A percentile compares a stretch with the other conserved stretches of the same genome.
Conservation (phyloP, 1,140 invertebrate genomes). For the Apis florea region DNA sequence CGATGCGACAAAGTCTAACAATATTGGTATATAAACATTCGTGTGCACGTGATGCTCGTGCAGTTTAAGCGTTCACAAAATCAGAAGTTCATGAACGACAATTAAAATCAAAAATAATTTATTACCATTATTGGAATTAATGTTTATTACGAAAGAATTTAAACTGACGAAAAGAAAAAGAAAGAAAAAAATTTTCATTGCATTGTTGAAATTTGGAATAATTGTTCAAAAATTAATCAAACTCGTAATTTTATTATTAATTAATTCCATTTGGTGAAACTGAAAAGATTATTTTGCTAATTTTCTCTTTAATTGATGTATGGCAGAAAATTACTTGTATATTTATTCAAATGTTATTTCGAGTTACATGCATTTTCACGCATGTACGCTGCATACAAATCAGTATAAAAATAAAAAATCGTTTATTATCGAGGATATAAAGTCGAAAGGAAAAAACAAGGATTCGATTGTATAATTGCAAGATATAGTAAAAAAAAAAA, state of each 20-base stretch:
- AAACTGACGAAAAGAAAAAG: background rate
- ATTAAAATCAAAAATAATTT: constrained; percentile 16
- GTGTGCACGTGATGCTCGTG: background rate
- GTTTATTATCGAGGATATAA: background rate
- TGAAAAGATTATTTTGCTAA: background rate
- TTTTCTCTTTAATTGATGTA: background rate
- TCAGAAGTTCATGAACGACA: constrained; percentile 1
- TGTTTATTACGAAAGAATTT: background rate
- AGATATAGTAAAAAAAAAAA: background rate
- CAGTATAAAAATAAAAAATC: background rate
- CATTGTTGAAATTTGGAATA: background rate
- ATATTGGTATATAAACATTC: background rate
- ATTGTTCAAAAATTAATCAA: background rate
- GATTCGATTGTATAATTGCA: no score
- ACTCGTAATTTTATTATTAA: background rate
- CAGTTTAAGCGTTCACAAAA: background rate
- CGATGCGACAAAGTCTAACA: background rate
- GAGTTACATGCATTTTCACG: background rate
- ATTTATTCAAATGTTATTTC: background rate
- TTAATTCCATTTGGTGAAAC: background rate
- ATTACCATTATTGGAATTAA: background rate
- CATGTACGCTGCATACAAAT: background rate
- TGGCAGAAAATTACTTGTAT: background rate
- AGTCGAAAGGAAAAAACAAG: background rate
- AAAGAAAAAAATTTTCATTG: background rate